A percentile compares a stretch with the other conserved stretches of the same genome.
Conservation (phyloP, 2,888 invertebrate genomes). For the Thalpophila matura region DNA sequence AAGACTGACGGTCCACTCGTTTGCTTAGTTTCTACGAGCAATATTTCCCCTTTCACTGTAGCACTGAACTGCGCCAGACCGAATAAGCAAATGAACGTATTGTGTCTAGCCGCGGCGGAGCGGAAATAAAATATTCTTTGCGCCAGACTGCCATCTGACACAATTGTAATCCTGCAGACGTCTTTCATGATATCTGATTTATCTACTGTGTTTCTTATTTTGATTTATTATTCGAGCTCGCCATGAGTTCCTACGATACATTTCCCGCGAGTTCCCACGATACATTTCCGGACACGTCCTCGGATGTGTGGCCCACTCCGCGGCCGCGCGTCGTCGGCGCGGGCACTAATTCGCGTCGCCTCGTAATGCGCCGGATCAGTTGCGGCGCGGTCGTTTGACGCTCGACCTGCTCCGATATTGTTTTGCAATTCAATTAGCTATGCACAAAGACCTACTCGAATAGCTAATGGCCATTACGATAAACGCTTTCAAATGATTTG, state of each 20-base stretch:
- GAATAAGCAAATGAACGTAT: slow-evolving; percentile 13
- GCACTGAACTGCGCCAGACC: background rate
- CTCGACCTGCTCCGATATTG: slow-evolving; percentile 28
- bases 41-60: background rate
- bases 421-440: slow-evolving; percentile 36
- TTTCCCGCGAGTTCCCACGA: background rate
- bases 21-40: background rate
- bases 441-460: slow-evolving; percentile 8
- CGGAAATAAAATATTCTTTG: slow-evolving; percentile 20
- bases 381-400: slow-evolving; percentile 48
- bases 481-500: slow-evolving; percentile 1
- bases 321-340: background rate
- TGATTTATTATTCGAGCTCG: no score
- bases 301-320: background rate
- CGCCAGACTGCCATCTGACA: background rate
- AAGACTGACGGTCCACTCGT: no score
- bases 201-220: background rate
- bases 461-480: slow-evolving; percentile 1
- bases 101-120: slow-evolving; percentile 3
- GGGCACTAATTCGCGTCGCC: slow-evolving; percentile 20
- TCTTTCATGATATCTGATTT: slow-evolving; percentile 1
- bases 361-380: slow-evolving; percentile 44
- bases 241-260: background rate
- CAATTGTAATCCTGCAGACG: background rate
- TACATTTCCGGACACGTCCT: no score